Conservation (phyloP, 30 jellyfish, hydroid and myxozoan species). For the Sanderia malayensis region DNA sequence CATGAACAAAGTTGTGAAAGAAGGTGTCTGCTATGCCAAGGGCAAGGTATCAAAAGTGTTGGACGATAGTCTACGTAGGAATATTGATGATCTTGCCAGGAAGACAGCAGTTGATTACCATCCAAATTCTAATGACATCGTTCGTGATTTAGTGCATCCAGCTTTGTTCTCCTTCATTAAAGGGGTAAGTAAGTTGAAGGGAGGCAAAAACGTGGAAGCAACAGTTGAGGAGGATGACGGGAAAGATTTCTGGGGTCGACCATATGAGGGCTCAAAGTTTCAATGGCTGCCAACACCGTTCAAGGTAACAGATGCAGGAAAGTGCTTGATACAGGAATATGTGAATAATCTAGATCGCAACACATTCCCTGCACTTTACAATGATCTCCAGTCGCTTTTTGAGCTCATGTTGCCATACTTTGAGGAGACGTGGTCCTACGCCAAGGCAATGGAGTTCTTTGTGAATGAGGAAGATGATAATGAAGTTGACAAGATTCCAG, state of each 20-base stretch:
- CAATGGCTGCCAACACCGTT: constrained; percentile 86
- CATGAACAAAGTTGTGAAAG: constrained; percentile 42
- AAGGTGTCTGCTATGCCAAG: constrained; percentile 71
- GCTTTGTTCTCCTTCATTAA: constrained; percentile 67
- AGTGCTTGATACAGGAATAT: constrained; percentile 57
- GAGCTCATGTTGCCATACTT: constrained; percentile 60
- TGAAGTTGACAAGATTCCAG: constrained; percentile 17
- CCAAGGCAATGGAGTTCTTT: constrained; percentile 64
- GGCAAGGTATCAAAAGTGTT: constrained; percentile 42
- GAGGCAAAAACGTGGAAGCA: constrained; percentile 4
- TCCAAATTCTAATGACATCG: constrained; percentile 75
- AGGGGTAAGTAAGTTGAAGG: constrained; percentile 52
- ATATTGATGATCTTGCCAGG: constrained; percentile 53
- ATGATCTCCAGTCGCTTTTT: constrained; percentile 62
- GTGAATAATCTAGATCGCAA: constrained; percentile 64
- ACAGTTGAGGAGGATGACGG: not conserved
- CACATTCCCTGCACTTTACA: constrained; percentile 42
- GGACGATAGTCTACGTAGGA: constrained; percentile 29
- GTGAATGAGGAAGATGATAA: constrained; percentile 23
- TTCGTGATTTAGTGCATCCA: constrained; percentile 80
- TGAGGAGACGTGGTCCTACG: constrained; percentile 81
- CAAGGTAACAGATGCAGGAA: constrained; percentile 56
- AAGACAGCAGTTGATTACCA: constrained; percentile 68
- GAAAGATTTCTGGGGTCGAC: constrained; percentile 75
- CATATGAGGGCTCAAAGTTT: constrained; percentile 61